These are phyloP conservation scores for Aquatica leii DNA, from an alignment of 2,888 invertebrate genomes.

Conservation along the genomic window DNA sequence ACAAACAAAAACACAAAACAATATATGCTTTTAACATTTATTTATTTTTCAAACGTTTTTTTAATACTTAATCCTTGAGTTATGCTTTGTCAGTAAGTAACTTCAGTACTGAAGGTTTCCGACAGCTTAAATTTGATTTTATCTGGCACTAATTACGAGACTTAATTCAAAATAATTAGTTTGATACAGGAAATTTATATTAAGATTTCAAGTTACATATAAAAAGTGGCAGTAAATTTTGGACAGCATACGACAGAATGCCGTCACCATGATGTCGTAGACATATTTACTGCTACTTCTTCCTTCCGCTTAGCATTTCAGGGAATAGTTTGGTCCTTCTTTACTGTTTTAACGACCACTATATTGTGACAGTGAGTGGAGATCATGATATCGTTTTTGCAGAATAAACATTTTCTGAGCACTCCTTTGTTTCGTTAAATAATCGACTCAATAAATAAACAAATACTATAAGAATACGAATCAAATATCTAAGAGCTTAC, in stretches of 20 bases:
- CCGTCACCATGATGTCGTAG: conserved; percentile 49
- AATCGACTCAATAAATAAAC: neutral
- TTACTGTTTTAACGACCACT: conserved; percentile 43
- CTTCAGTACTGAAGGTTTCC: too few relatives aligned
- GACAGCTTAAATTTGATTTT: too few relatives aligned
- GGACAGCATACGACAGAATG: conserved; percentile 41
- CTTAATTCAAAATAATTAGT: conserved; percentile 23
- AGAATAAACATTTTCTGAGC: conserved; percentile 11
- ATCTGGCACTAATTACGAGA: too few relatives aligned
- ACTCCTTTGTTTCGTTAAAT: conserved; percentile 6
- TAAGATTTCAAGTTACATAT: conserved; percentile 40
- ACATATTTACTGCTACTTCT: conserved; percentile 51
- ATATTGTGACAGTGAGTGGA: conserved; percentile 25
- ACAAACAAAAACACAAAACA: too few relatives aligned
- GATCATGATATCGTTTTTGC: conserved; percentile 20
- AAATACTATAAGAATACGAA: too few relatives aligned
- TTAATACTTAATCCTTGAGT: too few relatives aligned
- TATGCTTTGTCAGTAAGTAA: too few relatives aligned
- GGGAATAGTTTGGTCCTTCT: conserved; percentile 41
- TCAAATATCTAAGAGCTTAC: too few relatives aligned
- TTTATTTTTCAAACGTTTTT: too few relatives aligned
- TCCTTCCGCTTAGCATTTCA: conserved; percentile 51
- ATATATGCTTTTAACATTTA: too few relatives aligned
- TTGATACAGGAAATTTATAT: conserved; percentile 29
- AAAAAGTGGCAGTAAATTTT: conserved; percentile 43